Conservation (phyloP, 2,113 vertebrate genomes). For the Dissostichus mawsoni region DNA sequence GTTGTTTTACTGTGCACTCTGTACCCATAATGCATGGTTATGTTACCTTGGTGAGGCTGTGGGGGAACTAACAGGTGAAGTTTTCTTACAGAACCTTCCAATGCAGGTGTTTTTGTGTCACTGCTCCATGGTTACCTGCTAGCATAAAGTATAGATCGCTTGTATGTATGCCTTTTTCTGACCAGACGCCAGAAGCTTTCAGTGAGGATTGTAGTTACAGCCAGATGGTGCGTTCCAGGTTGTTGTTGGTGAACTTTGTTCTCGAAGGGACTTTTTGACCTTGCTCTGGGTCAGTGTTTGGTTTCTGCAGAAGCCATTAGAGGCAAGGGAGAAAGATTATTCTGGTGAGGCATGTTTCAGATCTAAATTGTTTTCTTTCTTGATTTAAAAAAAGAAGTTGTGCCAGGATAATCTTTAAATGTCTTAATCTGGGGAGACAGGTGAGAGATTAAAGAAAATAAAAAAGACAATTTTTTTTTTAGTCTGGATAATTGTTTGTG, state of each 20-base stretch:
- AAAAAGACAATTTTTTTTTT: too few species aligned
- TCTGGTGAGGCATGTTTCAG: too few species aligned
- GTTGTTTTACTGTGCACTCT: constrained; percentile 50
- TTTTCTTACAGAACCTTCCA: not conserved
- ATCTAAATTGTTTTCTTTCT: too few species aligned
- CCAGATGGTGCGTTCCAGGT: constrained; percentile 38
- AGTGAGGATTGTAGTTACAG: constrained; percentile 26
- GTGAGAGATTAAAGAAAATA: too few species aligned
- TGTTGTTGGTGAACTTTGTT: constrained; percentile 43
- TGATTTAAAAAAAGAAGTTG: too few species aligned
- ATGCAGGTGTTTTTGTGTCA: constrained; percentile 28
- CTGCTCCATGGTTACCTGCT: constrained; percentile 27
- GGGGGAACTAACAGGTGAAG: not conserved
- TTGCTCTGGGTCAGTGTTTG: not conserved
- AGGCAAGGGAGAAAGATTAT: too few species aligned
- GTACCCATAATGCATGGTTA: constrained; percentile 39
- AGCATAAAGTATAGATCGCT: constrained; percentile 31
- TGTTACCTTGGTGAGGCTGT: constrained; percentile 26
- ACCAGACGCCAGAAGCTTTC: not conserved
- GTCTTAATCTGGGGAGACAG: too few species aligned
- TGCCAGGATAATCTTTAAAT: too few species aligned
- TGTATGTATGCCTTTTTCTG: not conserved
- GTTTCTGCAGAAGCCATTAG: not conserved
- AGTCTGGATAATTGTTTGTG: too few species aligned
- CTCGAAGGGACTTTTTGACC: constrained; percentile 26